phyloP scores from a whole-genome alignment of 1,140 invertebrate species.

The Lasaia peninsularis region DNA sequence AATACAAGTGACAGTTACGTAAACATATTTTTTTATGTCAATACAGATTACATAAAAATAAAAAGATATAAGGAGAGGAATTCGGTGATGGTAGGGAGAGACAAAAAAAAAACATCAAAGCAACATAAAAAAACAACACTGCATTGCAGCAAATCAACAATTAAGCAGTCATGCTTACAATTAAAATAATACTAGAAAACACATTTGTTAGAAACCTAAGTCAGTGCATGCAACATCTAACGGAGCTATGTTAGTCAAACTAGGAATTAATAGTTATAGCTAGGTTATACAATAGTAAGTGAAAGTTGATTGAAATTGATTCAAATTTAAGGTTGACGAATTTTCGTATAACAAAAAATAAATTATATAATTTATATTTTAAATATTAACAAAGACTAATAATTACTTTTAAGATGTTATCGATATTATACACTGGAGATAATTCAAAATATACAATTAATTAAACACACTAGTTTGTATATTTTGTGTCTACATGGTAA shows the following conservation, averaged over 20 bases:
- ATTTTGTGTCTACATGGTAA: too few species aligned
- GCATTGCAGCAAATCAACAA: constrained; percentile 61
- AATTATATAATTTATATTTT: too few species aligned
- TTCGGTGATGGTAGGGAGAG: constrained; percentile 24
- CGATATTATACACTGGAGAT: not conserved
- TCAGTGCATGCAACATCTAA: constrained; percentile 35
- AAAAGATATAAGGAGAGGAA: constrained; percentile 10
- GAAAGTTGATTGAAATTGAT: constrained; percentile 16
- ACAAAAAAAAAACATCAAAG: constrained; percentile 66
- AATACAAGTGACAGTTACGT: not conserved
- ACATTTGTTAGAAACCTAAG: constrained; percentile 41
- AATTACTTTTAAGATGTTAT: not conserved
- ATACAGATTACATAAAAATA: constrained; percentile 13
- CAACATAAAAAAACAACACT: constrained; percentile 66
- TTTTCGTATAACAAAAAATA: not conserved
- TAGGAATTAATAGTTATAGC: not conserved
- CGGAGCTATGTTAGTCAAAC: constrained; percentile 25
- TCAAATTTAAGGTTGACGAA: not conserved
- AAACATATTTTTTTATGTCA: not conserved
- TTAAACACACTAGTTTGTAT: too few species aligned
- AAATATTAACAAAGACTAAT: too few species aligned
- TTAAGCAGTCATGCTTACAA: constrained; percentile 53
- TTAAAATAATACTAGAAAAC: constrained; percentile 44
- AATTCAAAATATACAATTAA: too few species aligned
- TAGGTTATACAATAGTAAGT: not conserved